These are phyloP conservation scores for Notodonta ziczac DNA, from an alignment of 2,888 invertebrate genomes.

Conservation along the genomic window DNA sequence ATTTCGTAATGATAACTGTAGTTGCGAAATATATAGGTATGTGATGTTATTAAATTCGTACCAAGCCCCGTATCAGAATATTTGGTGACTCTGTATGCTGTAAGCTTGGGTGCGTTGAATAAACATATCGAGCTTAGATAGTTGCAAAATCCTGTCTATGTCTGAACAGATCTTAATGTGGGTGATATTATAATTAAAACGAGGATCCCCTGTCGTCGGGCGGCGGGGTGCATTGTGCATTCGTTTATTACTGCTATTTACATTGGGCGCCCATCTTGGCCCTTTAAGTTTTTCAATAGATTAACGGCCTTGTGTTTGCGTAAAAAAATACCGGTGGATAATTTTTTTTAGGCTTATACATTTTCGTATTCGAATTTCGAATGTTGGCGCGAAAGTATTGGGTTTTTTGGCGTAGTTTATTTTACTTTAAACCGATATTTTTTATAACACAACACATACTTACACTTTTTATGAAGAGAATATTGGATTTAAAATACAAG, in stretches of 20 bases:
- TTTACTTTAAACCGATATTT: no score
- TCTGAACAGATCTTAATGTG: conserved; percentile 59
- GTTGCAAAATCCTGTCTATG: background rate
- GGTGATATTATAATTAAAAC: conserved; percentile 84
- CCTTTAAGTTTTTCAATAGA: conserved; percentile 65
- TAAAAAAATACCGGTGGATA: conserved; percentile 25
- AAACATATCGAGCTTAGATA: background rate
- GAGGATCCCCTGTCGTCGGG: conserved; percentile 69
- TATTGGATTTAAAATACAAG: no score
- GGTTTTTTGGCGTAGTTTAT: background rate
- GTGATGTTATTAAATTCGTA: no score
- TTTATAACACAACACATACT: no score
- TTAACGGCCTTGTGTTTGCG: conserved; percentile 34
- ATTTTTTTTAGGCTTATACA: conserved; percentile 18
- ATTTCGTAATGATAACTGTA: no score
- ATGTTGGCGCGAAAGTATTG: background rate
- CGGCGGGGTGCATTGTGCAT: conserved; percentile 75
- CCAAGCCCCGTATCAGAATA: no score
- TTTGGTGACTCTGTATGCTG: no score
- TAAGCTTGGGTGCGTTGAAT: no score
- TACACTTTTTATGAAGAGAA: no score
- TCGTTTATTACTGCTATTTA: conserved; percentile 80
- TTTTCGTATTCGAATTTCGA: background rate
- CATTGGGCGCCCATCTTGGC: conserved; percentile 71
- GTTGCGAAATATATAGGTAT: background rate